These are phyloP conservation scores for Heterochromis multidens DNA, from an alignment of 2,113 vertebrate genomes.

Conservation along the genomic window DNA sequence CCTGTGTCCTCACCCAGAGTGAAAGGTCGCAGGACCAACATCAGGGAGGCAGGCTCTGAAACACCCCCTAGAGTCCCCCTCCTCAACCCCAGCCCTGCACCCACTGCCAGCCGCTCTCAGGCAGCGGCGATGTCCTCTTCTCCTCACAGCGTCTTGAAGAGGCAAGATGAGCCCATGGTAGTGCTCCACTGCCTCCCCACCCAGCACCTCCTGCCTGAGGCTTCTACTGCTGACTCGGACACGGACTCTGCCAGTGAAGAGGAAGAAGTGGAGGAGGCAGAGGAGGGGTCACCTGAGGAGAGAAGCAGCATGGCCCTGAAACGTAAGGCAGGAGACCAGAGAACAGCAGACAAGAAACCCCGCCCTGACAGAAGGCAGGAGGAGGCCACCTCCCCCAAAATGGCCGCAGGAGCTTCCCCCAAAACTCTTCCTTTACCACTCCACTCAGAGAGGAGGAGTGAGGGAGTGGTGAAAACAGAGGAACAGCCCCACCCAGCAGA, in stretches of 20 bases:
- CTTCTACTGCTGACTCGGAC: constrained; percentile 69
- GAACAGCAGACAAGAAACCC: constrained; percentile 82
- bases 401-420: constrained; percentile 21
- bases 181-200: constrained; percentile 58
- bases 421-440: neutral
- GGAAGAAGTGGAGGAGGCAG: constrained; percentile 74
- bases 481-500: neutral
- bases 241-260: constrained; percentile 80
- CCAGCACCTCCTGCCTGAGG: constrained; percentile 27
- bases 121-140: constrained; percentile 23
- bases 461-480: neutral
- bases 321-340: constrained; percentile 83
- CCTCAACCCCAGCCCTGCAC: constrained; percentile 59
- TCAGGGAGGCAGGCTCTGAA: constrained; percentile 78
- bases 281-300: constrained; percentile 65
- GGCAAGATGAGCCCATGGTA: constrained; percentile 70
- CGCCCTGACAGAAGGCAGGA: constrained; percentile 79
- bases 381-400: constrained; percentile 64
- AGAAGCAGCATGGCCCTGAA: constrained; percentile 69
- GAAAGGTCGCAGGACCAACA: constrained; percentile 82
- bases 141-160: constrained; percentile 42
- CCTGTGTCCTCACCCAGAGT: constrained; percentile 76
- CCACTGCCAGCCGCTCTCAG: constrained; percentile 37
- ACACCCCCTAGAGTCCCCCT: constrained; percentile 60
- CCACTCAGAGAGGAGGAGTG: constrained; percentile 41